phyloP scores from a whole-genome alignment of 2,888 invertebrate genomes.

The Spialia ferax region DNA sequence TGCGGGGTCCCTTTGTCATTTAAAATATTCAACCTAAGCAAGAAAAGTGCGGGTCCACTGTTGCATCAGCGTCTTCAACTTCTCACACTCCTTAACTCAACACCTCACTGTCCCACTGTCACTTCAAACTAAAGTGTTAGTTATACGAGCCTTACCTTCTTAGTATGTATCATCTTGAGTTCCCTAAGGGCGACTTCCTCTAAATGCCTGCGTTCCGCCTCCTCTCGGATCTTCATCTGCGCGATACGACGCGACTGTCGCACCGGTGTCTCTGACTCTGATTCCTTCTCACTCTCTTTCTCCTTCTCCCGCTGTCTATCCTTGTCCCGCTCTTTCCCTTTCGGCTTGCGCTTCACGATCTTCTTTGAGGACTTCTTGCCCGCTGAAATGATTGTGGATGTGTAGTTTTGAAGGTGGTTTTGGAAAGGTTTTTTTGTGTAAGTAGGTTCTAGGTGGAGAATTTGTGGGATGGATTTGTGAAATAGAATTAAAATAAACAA shows the following conservation, averaged over 20 bases:
- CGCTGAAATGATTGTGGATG: conserved; percentile 53
- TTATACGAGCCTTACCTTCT: conserved; percentile 76
- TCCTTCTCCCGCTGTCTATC: conserved; percentile 24
- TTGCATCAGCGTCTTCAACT: too few species aligned
- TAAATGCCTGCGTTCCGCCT: conserved; percentile 91
- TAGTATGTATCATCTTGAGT: conserved; percentile 88
- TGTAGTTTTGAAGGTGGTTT: background rate
- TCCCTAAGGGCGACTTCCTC: conserved; percentile 91
- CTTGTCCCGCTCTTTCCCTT: conserved; percentile 52
- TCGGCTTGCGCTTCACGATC: conserved; percentile 62
- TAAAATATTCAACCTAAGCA: too few species aligned
- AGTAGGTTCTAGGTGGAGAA: background rate
- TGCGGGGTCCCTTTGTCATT: too few species aligned
- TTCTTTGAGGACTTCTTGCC: conserved; percentile 74
- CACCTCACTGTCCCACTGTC: too few species aligned
- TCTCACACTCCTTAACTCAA: too few species aligned
- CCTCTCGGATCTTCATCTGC: conserved; percentile 94
- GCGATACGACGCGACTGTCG: conserved; percentile 95
- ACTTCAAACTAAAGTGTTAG: too few species aligned
- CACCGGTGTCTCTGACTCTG: conserved; percentile 84
- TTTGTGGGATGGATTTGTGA: background rate
- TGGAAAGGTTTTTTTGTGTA: background rate
- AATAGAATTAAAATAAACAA: too few species aligned
- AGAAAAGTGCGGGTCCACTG: too few species aligned
- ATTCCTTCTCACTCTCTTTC: conserved; percentile 44